Base-by-base conservation (phyloP, 2,113 vertebrate species). In the Rallus limicola region DNA sequence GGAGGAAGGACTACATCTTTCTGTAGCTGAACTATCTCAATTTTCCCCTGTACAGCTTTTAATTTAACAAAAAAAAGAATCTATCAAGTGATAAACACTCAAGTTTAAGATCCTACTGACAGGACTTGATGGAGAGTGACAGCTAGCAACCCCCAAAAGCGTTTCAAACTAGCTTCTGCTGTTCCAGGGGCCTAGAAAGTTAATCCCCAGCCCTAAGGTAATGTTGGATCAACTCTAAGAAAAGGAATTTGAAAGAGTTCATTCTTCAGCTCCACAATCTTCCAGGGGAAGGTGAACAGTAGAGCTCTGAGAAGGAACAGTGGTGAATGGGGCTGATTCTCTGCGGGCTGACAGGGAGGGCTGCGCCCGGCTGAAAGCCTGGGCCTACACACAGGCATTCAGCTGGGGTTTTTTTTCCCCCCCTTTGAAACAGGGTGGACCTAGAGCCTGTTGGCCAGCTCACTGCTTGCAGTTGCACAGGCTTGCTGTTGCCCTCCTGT, bases 211-310 rank as follows among this genome's bases (percentile, higher is more conserved):
- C 92, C 53, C 69, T 78, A 77, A 59, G 20, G 67, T 88, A 93
- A 94, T 34, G 70, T 94, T 98, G 96, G 96, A 97, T 89, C 88
- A 95, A 74, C 60, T 95, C 68, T 97, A 97, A 96, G 94, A 97
- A 98, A 97, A 97, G 90, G 96, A 97, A 97, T 95, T 97, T 97
- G 90, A 95, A 97, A 97, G 96, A 97, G 90, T 96, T 98, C 97
- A 94, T 98, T 98, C 97, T 97, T 97, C 91, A 96, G 83, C 78
- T 93, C 80, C 4, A 70, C 89, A 78, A 86, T 97, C 52, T 74
- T 98, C 92, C 95, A 92, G 9, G 16, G 95, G 95, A 96, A 97
- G 94, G 96, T 88, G 96, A 97, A 96, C 63, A 95, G 96, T 46
- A 85, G 87, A 93, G 90, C 92, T 97, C 96, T 96, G 95, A 95